Evolutionary conservation across 2,888 invertebrate species (phyloP), one percentile per base, ranked within the genome.

Genomic region (Trichogramma dendrolimi): DNA sequence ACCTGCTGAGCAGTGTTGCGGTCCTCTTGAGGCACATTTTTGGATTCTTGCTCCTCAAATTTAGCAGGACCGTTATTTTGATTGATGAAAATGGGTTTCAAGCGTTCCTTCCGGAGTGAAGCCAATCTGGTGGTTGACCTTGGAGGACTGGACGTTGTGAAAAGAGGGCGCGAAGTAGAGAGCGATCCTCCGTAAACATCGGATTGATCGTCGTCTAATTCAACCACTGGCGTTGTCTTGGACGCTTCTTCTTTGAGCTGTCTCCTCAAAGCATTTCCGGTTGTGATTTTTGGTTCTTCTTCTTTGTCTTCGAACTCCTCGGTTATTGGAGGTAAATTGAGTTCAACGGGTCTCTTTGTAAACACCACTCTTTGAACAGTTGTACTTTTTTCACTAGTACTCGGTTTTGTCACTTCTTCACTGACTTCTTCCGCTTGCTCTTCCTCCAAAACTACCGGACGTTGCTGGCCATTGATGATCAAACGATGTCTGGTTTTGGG

Each of bases 141-240:
- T 1, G 87, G 82, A 39, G 86, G 80, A 6, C 82, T 83, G 0
- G 86, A 85, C 0, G 88, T 88, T 0, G 88, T 88, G 69, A 88
- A 88, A 11, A 89, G 75, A 0, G 88, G 88, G 43, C 88, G 80
- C 5, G 87, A 84, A 40, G 87, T 85, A 0, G 86, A 86, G 10
- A 86, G 66, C 39, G 87, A 85, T 44, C 85, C 84, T 43, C 87
- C 87, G 67, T 88, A 89, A 1, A 89, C 86, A 70, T 88, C 88
- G 2, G 86, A 83, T 4, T 85, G 83, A 72, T 89, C 89, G 68
- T 86, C 86, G 8, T 85, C 86, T 0, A 84, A 84, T 58, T 86
- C 87, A 68, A 83, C 84, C 0, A 78, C 71, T 1, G 71, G 68
- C 64, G 83, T 82, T 0, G 82, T 80, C 52, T 80, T 80, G 0